A percentile compares a stretch with the other conserved stretches of the same genome.
phyloP scores from a whole-genome alignment of 2,113 vertebrate species.

The Tylochromis polylepis region DNA sequence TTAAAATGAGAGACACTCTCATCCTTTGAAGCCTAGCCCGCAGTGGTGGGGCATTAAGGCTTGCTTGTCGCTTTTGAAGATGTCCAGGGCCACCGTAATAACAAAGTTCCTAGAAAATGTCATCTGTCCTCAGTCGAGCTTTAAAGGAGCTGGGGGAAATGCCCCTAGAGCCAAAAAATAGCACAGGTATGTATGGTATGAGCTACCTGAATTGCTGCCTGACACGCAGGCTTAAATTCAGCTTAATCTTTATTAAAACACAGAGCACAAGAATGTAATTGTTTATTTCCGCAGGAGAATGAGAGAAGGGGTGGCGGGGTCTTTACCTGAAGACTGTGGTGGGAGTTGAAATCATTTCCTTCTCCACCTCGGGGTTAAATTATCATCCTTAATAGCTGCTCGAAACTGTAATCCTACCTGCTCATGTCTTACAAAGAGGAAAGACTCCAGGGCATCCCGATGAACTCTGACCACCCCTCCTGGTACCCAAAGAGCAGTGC shows the following conservation, averaged over 20 bases:
- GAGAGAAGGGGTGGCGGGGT: neutral
- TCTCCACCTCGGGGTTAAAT: neutral
- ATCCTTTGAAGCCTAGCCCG: slow-evolving; percentile 33
- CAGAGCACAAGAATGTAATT: slow-evolving; percentile 63
- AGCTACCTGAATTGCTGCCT: slow-evolving; percentile 68
- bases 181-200: slow-evolving; percentile 73
- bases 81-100: slow-evolving; percentile 45
- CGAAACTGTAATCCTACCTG: slow-evolving; percentile 7
- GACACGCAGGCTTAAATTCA: slow-evolving; percentile 62
- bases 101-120: slow-evolving; percentile 48
- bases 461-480: slow-evolving; percentile 42
- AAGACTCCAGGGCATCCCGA: neutral
- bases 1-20: slow-evolving; percentile 8
- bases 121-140: slow-evolving; percentile 37
- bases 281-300: slow-evolving; percentile 47
- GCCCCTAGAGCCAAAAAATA: slow-evolving; percentile 51
- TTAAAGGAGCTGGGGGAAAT: slow-evolving; percentile 27
- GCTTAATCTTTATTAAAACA: slow-evolving; percentile 66
- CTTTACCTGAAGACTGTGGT: slow-evolving; percentile 11
- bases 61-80: slow-evolving; percentile 38
- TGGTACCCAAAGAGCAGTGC: slow-evolving; percentile 1
- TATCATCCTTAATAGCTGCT: neutral
- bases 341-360: slow-evolving; percentile 13
- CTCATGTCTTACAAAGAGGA: slow-evolving; percentile 24
- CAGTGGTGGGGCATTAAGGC: neutral